These are phyloP conservation scores for Sebastes minor DNA, from an alignment of 2,797 vertebrate genomes.

Conservation along the genomic window DNA sequence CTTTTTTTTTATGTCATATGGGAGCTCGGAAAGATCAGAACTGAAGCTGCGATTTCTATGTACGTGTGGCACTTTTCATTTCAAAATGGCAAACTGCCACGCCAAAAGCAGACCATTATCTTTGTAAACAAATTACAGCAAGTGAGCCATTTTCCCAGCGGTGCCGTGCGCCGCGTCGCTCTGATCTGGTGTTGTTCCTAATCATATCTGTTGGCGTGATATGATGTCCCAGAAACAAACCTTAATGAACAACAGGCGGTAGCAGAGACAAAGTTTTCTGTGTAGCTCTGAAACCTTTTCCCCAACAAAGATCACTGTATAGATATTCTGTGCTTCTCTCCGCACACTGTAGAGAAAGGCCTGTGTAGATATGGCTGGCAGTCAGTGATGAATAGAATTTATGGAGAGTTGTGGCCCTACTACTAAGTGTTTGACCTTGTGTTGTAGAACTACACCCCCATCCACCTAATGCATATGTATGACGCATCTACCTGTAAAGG, in stretches of 20 bases:
- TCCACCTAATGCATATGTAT: constrained; percentile 40
- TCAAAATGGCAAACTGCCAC: background rate
- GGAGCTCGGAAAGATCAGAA: constrained; percentile 35
- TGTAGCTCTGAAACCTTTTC: constrained; percentile 29
- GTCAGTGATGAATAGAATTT: constrained; percentile 52
- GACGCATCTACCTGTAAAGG: constrained; percentile 19
- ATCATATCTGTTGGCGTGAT: constrained; percentile 58
- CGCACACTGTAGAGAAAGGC: background rate
- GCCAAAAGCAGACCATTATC: background rate
- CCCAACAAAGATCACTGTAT: constrained; percentile 30
- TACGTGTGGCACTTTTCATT: background rate
- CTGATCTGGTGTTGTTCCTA: constrained; percentile 53
- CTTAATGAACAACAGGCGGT: constrained; percentile 61
- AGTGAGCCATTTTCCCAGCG: background rate
- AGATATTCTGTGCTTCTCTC: constrained; percentile 40
- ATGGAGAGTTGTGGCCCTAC: constrained; percentile 44
- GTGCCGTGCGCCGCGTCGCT: background rate
- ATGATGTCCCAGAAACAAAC: constrained; percentile 50
- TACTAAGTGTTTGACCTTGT: constrained; percentile 59
- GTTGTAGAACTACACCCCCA: constrained; percentile 44
- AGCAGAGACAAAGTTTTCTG: constrained; percentile 53
- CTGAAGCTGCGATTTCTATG: constrained; percentile 13
- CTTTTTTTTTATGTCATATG: constrained; percentile 45
- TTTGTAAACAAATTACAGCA: background rate
- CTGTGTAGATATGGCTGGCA: constrained; percentile 39